Base-by-base conservation (phyloP, 2,113 vertebrate genomes). In the Marmota flaviventris region DNA sequence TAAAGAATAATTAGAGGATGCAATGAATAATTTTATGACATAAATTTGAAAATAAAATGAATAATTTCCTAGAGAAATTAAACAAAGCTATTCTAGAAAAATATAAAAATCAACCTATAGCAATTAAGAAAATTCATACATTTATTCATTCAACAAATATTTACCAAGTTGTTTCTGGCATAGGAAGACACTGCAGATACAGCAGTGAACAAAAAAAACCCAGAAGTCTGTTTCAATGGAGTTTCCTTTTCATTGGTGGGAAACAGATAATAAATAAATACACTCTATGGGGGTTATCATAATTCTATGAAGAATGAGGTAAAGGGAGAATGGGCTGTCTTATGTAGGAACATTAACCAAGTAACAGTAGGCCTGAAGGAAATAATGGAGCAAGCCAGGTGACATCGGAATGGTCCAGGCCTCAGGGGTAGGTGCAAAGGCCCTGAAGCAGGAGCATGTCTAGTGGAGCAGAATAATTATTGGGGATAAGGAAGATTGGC, bases 231-330 rank as follows among this genome's bases (percentile, higher is more conserved):
- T 95, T 83, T 92, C 42, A 76, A 48, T 63, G 37, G 81, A 70
- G 27, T 48, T 88, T 93, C 39, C 76, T 76, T 75, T 76, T 45
- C 81, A 81, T 73, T 77, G 20, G 13, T 51, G 2, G 63, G 53
- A 91, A 25, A 67, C 17, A 78, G 22, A 37, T 63, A 51, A 93
- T 78, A 85, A 77, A 88, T 69, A n/a, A 87, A 88, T 51, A 51
- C 10, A 51, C 48, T 51, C 89, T 70, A 4, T n/a, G 75, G 37
- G 32, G 5, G 39, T 91, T 9, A 69, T 76, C 11, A 75, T 91
- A 88, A 85, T 88, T 88, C 39, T 85, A 0, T 81, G 48, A 95
- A 95, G 45, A 93, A 37, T 87, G 85, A 95, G 78, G 3, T 65
- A 29, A 65, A 53, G 5, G 22, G 39, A 77, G 18, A 88, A 45